Evolutionary conservation across 2,797 vertebrate genomes (phyloP), one percentile per base, ranked within the genome.

Genomic region (Falco columbarius): DNA sequence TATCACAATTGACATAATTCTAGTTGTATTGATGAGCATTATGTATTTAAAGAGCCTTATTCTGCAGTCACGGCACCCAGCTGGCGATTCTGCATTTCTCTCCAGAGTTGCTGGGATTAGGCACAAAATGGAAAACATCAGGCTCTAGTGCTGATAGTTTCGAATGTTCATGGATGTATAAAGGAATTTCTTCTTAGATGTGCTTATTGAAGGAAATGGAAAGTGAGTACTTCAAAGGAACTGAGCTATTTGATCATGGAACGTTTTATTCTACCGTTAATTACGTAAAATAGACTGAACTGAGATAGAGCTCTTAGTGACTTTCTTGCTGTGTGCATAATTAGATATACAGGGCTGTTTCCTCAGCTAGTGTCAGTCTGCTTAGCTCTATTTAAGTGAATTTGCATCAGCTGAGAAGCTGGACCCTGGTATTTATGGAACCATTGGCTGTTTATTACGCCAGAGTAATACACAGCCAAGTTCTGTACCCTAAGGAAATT

Each of bases 251-350:
- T 95, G 81, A 86, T 95, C 56, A 23, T 24, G 30, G 63, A 79
- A 66, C 46, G 56, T 97, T 96, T 95, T 87, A 92, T 97, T 76
- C 74, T 82, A 68, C 82, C 81, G 95, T 51, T 95, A 81, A 92
- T 85, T 81, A 75, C 38, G 30, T 97, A 82, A 94, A 94, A 91
- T 58, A 86, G 65, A 74, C 93, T 90, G 38, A 91, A 56, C 86
- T 75, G 68, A 96, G 96, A 73, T 70, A 72, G 81, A 95, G 56
- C 74, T 90, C 89, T 94, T 94, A 91, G 72, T 94, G 92, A 71
- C 86, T 97, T 70, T 86, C 91, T 91, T 93, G 12, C 92, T 67
- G 21, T 42, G 49, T 79, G 80, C 73, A 70, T 94, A 92, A 94
- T 83, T 95, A 96, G 61, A 85, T 95, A 52, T 79, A 87, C 90